Evolutionary conservation across 2,113 vertebrate genomes (phyloP).

Genomic region (Myiopsitta monachus): DNA sequence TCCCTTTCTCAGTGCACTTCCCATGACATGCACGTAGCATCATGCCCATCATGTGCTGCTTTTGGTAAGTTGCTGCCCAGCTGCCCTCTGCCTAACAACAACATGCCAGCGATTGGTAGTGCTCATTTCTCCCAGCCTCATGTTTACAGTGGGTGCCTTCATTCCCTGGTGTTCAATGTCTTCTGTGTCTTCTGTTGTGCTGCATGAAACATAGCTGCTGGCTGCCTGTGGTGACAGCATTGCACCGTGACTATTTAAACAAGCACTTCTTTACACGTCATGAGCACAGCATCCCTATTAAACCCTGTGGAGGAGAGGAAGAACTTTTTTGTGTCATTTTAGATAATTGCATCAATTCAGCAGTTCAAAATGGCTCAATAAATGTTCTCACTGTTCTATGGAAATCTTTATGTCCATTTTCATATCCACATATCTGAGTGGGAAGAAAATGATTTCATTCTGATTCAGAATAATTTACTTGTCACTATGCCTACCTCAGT

Average conservation of each 20-base stretch:
- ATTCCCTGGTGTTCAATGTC: accelerated
- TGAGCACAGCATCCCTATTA: neutral
- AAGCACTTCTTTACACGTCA: accelerated
- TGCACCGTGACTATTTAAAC: neutral
- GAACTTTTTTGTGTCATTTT: neutral
- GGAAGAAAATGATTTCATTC: neutral
- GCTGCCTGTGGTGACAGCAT: accelerated
- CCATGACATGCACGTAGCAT: accelerated
- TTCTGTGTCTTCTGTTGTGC: neutral
- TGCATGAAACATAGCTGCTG: neutral
- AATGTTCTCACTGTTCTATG: neutral
- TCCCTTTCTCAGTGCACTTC: neutral
- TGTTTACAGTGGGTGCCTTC: accelerated
- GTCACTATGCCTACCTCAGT: neutral
- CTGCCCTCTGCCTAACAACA: neutral
- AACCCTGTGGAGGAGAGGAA: neutral
- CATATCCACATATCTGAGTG: neutral
- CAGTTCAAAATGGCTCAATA: neutral
- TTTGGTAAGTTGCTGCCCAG: neutral
- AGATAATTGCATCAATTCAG: slow-evolving; percentile 5
- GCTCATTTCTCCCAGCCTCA: accelerated
- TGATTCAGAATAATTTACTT: slow-evolving; percentile 4
- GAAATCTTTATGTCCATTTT: slow-evolving; percentile 21
- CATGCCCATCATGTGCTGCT: accelerated
- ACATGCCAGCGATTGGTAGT: accelerated